Percentiles rank a stretch among this genome's conserved stretches.
phyloP scores from a whole-genome alignment of 2,888 invertebrate genomes.

The Caenorhabditis sp. region DNA sequence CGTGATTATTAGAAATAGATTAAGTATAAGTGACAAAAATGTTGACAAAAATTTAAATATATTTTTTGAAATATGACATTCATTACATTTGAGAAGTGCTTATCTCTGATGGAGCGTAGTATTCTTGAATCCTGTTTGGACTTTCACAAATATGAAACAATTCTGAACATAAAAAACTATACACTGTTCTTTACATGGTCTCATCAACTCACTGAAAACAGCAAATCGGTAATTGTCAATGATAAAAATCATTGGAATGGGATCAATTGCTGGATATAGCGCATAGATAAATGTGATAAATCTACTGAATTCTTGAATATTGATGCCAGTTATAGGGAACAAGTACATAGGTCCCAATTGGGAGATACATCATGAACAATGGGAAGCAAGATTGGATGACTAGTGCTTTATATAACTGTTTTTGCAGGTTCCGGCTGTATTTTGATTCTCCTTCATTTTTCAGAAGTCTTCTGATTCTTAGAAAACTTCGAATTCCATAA shows the following conservation, averaged over 20 bases:
- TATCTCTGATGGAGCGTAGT: not conserved
- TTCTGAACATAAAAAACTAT: conserved; percentile 1
- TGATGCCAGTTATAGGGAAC: conserved; percentile 2
- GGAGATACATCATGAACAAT: not conserved
- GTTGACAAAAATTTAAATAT: conserved; percentile 14
- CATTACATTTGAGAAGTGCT: no score
- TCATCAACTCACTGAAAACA: not conserved
- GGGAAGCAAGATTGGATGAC: conserved; percentile 7
- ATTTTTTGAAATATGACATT: no score
- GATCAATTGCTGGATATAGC: conserved; percentile 25
- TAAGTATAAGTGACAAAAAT: conserved; percentile 12
- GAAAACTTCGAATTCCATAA: conserved; percentile 11
- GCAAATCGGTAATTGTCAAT: conserved; percentile 19
- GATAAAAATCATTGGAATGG: conserved; percentile 21
- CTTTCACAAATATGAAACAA: not conserved
- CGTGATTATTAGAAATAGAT: conserved; percentile 16
- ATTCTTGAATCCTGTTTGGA: not conserved
- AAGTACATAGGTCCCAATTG: not conserved
- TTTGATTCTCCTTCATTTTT: conserved; percentile 8
- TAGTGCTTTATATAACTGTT: conserved; percentile 27
- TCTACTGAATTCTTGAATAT: conserved; percentile 6
- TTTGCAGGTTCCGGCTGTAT: conserved; percentile 16
- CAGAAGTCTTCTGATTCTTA: conserved; percentile 6
- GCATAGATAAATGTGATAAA: conserved; percentile 18
- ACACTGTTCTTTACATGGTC: not conserved